phyloP scores from a whole-genome alignment of 2,888 invertebrate species.

The Conomelus anceps region DNA sequence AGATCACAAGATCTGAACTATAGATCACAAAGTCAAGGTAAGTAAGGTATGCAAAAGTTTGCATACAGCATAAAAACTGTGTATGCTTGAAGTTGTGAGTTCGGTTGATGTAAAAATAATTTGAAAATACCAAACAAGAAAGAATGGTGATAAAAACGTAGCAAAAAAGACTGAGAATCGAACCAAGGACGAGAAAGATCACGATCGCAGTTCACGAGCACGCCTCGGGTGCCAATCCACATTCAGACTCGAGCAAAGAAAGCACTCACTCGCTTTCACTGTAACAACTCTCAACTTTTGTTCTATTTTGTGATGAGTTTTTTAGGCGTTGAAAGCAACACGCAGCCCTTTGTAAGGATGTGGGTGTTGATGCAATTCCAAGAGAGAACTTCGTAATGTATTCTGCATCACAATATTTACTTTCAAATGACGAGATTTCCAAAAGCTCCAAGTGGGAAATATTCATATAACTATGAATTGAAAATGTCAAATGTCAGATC shows the following conservation, averaged over 20 bases:
- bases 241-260: neutral
- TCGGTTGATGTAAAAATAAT: neutral
- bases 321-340: neutral
- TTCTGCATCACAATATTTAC: too few species aligned
- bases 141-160: neutral
- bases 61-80: neutral
- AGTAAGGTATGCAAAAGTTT: neutral
- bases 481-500: too few species aligned
- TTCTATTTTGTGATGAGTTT: neutral
- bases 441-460: too few species aligned
- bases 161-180: neutral
- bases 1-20: too few species aligned
- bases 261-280: neutral
- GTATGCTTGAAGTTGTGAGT: neutral
- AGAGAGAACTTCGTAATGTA: neutral
- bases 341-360: neutral
- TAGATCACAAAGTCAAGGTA: too few species aligned
- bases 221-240: neutral
- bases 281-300: neutral
- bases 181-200: neutral
- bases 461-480: too few species aligned
- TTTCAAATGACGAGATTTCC: too few species aligned
- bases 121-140: neutral
- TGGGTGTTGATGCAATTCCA: neutral
- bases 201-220: neutral